phyloP scores from a whole-genome alignment of 2,888 invertebrate species.

The Apodemia duryi region DNA sequence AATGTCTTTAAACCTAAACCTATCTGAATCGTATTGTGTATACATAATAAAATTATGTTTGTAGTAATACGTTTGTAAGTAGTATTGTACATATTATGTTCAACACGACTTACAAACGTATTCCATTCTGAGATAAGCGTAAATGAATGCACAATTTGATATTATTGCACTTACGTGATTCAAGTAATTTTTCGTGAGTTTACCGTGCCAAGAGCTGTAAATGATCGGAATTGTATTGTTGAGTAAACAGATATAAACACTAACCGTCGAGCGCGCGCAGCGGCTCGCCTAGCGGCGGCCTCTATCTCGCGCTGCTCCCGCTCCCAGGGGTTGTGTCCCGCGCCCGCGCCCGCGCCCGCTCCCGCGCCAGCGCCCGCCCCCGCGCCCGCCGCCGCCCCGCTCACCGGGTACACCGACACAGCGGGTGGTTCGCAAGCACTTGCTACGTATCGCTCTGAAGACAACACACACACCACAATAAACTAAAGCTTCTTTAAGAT shows the following conservation, averaged over 20 bases:
- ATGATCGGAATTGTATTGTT: neutral
- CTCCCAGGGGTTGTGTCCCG: constrained; percentile 91
- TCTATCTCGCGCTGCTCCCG: constrained; percentile 93
- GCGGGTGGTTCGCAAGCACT: constrained; percentile 86
- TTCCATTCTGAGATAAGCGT: too few relatives aligned
- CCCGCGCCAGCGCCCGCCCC: constrained; percentile 39
- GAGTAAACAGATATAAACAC: neutral
- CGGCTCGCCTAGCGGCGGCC: constrained; percentile 53
- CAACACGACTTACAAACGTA: too few relatives aligned
- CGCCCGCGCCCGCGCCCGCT: constrained; percentile 33
- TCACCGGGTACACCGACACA: constrained; percentile 81
- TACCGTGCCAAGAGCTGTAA: too few relatives aligned
- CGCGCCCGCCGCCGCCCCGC: constrained; percentile 40
- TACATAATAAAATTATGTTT: too few relatives aligned
- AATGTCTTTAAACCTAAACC: too few relatives aligned
- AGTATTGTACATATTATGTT: too few relatives aligned
- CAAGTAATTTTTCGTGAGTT: too few relatives aligned
- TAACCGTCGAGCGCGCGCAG: constrained; percentile 49
- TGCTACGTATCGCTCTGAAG: constrained; percentile 80
- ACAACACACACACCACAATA: neutral
- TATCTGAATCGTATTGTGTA: too few relatives aligned
- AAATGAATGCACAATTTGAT: too few relatives aligned
- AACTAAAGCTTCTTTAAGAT: too few relatives aligned
- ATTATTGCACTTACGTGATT: too few relatives aligned
- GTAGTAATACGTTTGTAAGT: too few relatives aligned